phyloP scores from a whole-genome alignment of 2,113 vertebrate genomes.

The Mionectes macconnelli region DNA sequence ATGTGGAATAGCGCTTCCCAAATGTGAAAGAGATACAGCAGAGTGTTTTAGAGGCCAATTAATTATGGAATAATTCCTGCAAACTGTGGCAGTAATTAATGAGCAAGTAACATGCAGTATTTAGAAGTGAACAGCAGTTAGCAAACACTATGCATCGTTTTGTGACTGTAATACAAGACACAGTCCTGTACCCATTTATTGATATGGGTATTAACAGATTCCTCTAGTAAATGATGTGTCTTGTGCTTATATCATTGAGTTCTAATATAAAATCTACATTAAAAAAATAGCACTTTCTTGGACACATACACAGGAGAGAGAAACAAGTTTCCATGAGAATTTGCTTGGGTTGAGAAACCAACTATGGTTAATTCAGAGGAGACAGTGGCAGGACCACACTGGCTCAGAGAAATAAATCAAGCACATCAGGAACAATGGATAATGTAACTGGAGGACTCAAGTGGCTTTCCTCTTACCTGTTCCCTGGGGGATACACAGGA shows the following conservation, averaged over 20 bases:
- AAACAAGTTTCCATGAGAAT: not conserved
- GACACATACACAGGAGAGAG: not conserved
- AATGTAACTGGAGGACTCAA: not conserved
- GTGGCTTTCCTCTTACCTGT: not conserved
- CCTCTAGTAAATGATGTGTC: not conserved
- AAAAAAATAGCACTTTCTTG: not conserved
- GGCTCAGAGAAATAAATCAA: not conserved
- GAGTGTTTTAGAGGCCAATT: conserved; percentile 22
- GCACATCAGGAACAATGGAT: not conserved
- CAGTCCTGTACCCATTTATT: not conserved
- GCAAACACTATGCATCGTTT: not conserved
- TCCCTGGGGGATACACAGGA: not conserved
- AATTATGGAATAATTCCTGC: conserved; percentile 31
- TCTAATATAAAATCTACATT: not conserved
- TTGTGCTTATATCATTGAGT: not conserved
- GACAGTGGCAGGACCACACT: not conserved
- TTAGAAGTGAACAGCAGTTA: conserved; percentile 17
- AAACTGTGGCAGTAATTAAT: conserved; percentile 29
- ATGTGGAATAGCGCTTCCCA: conserved; percentile 9
- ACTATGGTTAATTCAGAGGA: not conserved
- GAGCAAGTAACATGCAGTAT: not conserved
- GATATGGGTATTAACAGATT: not conserved
- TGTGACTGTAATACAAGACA: not conserved
- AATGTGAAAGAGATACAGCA: conserved; percentile 4
- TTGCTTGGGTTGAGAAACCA: not conserved